phyloP scores from a whole-genome alignment of 2,797 vertebrate species.

The Distichodus sexfasciatus region DNA sequence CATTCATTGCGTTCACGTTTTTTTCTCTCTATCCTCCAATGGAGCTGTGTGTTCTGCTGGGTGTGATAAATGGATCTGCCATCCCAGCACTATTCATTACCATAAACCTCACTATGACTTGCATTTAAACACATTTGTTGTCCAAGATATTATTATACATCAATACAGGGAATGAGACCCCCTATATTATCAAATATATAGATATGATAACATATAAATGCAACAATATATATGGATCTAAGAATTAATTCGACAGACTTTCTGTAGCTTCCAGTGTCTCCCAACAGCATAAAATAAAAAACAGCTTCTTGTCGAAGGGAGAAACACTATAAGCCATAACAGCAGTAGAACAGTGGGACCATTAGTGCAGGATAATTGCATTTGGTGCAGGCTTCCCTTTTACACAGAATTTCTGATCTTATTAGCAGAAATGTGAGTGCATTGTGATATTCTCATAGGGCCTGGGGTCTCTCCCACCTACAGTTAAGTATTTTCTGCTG shows the following conservation, averaged over 20 bases:
- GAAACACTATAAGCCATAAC: constrained; percentile 35
- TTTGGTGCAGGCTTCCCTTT: constrained; percentile 43
- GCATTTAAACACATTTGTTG: not conserved
- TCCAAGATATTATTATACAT: not conserved
- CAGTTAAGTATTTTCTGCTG: not conserved
- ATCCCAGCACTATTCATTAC: constrained; percentile 14
- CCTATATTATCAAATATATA: not conserved
- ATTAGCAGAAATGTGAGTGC: not conserved
- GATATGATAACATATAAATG: too few relatives aligned
- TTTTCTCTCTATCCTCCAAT: constrained; percentile 22
- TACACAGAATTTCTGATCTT: constrained; percentile 22
- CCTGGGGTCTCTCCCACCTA: not conserved
- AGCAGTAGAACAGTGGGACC: constrained; percentile 31
- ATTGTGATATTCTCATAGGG: not conserved
- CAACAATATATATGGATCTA: too few relatives aligned
- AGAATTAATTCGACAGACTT: too few relatives aligned
- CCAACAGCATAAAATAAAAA: not conserved
- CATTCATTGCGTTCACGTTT: constrained; percentile 32
- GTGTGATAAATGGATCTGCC: constrained; percentile 30
- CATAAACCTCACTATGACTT: not conserved
- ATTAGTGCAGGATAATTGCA: constrained; percentile 40
- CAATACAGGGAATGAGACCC: not conserved
- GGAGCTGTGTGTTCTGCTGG: not conserved
- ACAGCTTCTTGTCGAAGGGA: not conserved
- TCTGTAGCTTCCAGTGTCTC: not conserved